phyloP scores from a whole-genome alignment of 2,797 vertebrate species.

The Tarsius wallacei region DNA sequence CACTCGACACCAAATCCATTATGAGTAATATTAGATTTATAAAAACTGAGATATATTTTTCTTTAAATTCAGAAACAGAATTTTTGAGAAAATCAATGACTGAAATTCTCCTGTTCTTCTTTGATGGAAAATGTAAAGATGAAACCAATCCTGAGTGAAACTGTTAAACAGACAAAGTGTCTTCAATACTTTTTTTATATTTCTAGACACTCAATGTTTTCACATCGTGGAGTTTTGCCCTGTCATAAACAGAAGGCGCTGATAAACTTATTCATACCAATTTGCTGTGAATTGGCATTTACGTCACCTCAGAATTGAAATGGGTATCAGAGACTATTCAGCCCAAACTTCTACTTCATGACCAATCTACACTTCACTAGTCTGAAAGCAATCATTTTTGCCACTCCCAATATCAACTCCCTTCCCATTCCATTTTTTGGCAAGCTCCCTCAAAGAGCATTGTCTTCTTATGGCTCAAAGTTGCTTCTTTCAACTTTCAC shows the following conservation, averaged over 20 bases:
- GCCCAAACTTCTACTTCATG: background rate
- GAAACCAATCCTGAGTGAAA: background rate
- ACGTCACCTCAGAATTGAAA: background rate
- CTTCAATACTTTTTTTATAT: background rate
- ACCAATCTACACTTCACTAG: background rate
- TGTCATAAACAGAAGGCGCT: background rate
- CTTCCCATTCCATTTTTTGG: rapidly evolving
- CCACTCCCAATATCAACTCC: background rate
- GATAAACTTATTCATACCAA: background rate
- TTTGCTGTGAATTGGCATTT: background rate
- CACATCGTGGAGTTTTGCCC: background rate
- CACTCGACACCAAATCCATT: conserved; percentile 38
- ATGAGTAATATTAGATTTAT: conserved; percentile 53
- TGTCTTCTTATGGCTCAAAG: background rate
- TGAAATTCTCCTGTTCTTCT: background rate
- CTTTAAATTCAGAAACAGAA: conserved; percentile 37
- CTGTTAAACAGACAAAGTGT: background rate
- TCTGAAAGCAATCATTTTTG: background rate
- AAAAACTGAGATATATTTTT: conserved; percentile 25
- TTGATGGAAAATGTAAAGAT: background rate
- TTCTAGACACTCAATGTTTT: background rate
- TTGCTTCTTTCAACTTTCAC: background rate
- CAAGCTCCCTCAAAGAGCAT: background rate
- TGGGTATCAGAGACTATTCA: background rate
- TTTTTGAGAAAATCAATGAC: conserved; percentile 21